These are phyloP conservation scores for Meiosimyza decipiens DNA, from an alignment of 2,888 invertebrate genomes.

Conservation along the genomic window DNA sequence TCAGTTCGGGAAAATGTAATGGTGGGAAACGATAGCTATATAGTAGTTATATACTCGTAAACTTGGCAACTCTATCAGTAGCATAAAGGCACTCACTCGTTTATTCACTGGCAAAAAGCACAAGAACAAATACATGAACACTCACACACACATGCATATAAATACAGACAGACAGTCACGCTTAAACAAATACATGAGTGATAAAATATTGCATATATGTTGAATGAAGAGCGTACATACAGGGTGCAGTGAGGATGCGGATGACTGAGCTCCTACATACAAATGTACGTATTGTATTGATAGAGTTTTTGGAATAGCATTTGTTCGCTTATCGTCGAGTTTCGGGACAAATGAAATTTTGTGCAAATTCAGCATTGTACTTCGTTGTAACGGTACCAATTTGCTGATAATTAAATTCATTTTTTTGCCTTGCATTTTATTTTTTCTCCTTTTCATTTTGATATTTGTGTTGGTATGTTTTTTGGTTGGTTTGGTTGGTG, in stretches of 20 bases:
- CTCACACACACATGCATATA: conserved; percentile 7
- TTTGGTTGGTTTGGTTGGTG: conserved; percentile 8
- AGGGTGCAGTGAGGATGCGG: too few relatives aligned
- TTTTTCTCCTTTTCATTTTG: conserved; percentile 14
- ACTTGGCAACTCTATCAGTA: too few relatives aligned
- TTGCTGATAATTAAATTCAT: conserved; percentile 30
- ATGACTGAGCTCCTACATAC: too few relatives aligned
- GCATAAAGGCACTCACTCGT: background rate
- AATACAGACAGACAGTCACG: conserved; percentile 18
- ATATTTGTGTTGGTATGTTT: conserved; percentile 3
- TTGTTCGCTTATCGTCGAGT: too few relatives aligned
- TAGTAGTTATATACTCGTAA: too few relatives aligned
- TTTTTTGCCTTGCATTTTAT: conserved; percentile 5
- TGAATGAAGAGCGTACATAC: too few relatives aligned
- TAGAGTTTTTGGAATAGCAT: too few relatives aligned
- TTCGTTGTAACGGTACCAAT: conserved; percentile 26
- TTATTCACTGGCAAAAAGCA: background rate
- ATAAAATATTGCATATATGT: too few relatives aligned
- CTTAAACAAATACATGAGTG: background rate
- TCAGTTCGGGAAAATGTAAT: too few relatives aligned
- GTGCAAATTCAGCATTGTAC: conserved; percentile 30
- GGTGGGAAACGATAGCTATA: too few relatives aligned
- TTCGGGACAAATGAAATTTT: conserved; percentile 11
- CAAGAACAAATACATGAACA: conserved; percentile 15
- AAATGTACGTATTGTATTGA: too few relatives aligned